Percentiles rank a stretch among this genome's conserved stretches.
Conservation (phyloP, 2,797 vertebrate species). For the Gila robusta region DNA sequence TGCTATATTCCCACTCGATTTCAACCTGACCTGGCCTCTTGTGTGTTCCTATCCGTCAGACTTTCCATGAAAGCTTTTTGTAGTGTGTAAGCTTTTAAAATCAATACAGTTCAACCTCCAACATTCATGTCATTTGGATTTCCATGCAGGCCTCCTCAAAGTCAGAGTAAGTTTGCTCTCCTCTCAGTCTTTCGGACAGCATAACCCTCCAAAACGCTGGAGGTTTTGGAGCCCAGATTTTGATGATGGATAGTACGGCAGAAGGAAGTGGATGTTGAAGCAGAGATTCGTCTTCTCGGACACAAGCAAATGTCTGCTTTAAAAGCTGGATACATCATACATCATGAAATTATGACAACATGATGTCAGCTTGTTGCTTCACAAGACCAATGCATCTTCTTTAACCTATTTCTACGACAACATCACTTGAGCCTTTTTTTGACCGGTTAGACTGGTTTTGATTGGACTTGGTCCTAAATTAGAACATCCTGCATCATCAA, state of each 20-base stretch:
- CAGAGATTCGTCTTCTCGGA: neutral
- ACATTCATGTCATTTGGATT: constrained; percentile 38
- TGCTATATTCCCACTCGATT: neutral
- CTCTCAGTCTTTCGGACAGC: constrained; percentile 44
- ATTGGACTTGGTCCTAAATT: constrained; percentile 8
- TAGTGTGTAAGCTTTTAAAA: neutral
- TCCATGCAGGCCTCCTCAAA: constrained; percentile 29
- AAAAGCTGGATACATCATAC: neutral
- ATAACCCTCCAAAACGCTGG: constrained; percentile 23
- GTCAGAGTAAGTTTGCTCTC: constrained; percentile 47
- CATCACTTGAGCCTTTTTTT: too few species aligned
- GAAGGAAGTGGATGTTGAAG: constrained; percentile 18
- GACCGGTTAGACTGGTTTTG: neutral
- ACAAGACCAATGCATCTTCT: neutral
- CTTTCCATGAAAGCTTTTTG: neutral
- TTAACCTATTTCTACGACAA: neutral
- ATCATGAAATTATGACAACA: neutral
- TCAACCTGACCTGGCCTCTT: neutral
- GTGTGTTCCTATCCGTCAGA: neutral
- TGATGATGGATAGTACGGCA: constrained; percentile 48
- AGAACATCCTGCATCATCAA: constrained; percentile 25
- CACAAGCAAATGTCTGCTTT: constrained; percentile 2
- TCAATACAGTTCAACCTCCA: constrained; percentile 28
- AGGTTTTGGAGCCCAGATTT: constrained; percentile 30
- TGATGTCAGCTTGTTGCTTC: neutral